Evolutionary conservation across 2,113 vertebrate species (phyloP).

Genomic region (Tetraodon nigroviridis): DNA sequence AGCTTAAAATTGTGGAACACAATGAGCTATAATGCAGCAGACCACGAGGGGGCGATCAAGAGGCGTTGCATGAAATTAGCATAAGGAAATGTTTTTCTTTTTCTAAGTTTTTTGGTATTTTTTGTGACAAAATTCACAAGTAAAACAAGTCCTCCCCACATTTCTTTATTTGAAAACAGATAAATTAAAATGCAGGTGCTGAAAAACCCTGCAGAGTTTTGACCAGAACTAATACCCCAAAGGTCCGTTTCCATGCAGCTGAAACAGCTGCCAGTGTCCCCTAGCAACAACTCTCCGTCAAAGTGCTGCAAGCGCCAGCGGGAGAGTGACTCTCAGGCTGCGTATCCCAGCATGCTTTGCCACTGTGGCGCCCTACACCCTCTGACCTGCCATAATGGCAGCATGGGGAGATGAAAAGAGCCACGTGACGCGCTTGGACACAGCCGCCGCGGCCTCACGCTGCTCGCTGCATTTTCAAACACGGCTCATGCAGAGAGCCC

Average conservation of each 20-base stretch:
- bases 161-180: conserved; percentile 62
- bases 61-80: too few species aligned
- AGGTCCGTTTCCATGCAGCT: conserved; percentile 49
- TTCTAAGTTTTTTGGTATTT: too few species aligned
- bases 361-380: conserved; percentile 61
- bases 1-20: too few species aligned
- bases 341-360: conserved; percentile 75
- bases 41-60: too few species aligned
- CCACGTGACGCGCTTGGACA: conserved; percentile 45
- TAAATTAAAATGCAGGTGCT: conserved; percentile 61
- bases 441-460: conserved; percentile 42
- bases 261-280: conserved; percentile 68
- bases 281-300: conserved; percentile 59
- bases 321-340: conserved; percentile 57
- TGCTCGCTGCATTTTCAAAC: conserved; percentile 59
- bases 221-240: conserved; percentile 66
- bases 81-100: too few species aligned
- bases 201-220: conserved; percentile 44
- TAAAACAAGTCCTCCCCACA: too few species aligned
- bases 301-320: conserved; percentile 38
- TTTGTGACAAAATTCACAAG: too few species aligned
- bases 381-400: conserved; percentile 61
- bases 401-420: conserved; percentile 66
- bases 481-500: conserved; percentile 38
- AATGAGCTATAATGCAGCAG: too few species aligned